Percentiles rank a stretch among this genome's conserved stretches.
Evolutionary conservation across 2,797 vertebrate species (phyloP).

Genomic region (Hemibagrus guttatus): DNA sequence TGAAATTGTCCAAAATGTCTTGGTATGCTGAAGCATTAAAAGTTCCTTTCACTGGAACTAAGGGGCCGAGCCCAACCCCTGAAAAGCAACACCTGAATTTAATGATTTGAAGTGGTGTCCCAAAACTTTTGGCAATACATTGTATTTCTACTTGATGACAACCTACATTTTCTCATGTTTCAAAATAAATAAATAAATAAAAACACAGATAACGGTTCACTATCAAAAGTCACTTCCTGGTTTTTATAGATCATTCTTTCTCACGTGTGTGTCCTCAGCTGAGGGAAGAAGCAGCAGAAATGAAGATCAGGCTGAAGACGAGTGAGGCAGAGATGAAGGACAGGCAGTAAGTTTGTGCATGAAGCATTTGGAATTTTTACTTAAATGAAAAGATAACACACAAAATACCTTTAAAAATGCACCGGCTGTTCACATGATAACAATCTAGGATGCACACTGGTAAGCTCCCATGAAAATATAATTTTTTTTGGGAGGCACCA

Average conservation of each 20-base stretch:
- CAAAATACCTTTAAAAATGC: not conserved
- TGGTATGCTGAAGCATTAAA: too few species aligned
- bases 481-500: not conserved
- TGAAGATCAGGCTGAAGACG: conserved; percentile 47
- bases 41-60: too few species aligned
- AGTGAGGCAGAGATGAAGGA: conserved; percentile 49
- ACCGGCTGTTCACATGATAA: not conserved
- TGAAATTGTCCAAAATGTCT: too few species aligned
- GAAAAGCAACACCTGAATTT: too few species aligned
- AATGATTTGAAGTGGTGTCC: too few species aligned
- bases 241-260: not conserved
- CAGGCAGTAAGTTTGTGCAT: conserved; percentile 56
- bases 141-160: not conserved
- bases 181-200: too few species aligned
- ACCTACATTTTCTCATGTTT: not conserved
- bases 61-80: too few species aligned
- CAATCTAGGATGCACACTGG: not conserved
- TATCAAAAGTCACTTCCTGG: not conserved
- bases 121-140: too few species aligned
- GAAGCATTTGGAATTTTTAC: not conserved
- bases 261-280: conserved; percentile 33
- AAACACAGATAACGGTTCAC: not conserved
- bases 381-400: not conserved
- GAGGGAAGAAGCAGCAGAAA: conserved; percentile 35
- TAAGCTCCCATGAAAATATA: not conserved